Conservation (phyloP, 92 coral and sea anemone genomes). For the Bergia puertoricense region DNA sequence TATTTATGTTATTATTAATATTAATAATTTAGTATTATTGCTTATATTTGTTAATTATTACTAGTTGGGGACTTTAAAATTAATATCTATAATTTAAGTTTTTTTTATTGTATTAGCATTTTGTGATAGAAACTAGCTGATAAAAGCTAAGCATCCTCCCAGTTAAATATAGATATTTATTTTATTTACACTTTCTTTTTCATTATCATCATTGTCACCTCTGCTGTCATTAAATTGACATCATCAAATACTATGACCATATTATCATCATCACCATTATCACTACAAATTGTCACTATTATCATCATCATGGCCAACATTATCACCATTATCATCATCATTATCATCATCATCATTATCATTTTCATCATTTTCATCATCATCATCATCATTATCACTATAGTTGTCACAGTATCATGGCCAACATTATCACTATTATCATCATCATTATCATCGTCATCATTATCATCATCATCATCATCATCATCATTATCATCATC, state of each 20-base stretch:
- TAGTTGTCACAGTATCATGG: too few species aligned
- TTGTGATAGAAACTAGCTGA: too few species aligned
- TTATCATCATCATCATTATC: not conserved
- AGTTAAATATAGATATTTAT: too few species aligned
- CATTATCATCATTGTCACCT: too few species aligned
- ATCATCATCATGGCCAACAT: not conserved
- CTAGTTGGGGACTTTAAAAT: not conserved
- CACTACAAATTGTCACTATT: not conserved
- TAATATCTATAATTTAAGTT: too few species aligned
- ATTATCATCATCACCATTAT: too few species aligned
- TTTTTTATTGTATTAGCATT: too few species aligned
- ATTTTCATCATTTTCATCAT: not conserved
- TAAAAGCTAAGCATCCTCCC: too few species aligned
- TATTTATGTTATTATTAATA: not conserved
- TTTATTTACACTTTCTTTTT: too few species aligned
- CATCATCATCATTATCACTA: not conserved
- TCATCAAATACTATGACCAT: not conserved
- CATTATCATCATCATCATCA: not conserved
- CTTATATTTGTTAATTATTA: not conserved
- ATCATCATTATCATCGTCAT: too few species aligned
- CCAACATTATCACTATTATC: too few species aligned
- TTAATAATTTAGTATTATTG: not conserved
- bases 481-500: not conserved
- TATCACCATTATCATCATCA: not conserved
- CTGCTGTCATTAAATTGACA: not conserved